Conservation (phyloP, 2,797 vertebrate species). For the Huso huso region DNA sequence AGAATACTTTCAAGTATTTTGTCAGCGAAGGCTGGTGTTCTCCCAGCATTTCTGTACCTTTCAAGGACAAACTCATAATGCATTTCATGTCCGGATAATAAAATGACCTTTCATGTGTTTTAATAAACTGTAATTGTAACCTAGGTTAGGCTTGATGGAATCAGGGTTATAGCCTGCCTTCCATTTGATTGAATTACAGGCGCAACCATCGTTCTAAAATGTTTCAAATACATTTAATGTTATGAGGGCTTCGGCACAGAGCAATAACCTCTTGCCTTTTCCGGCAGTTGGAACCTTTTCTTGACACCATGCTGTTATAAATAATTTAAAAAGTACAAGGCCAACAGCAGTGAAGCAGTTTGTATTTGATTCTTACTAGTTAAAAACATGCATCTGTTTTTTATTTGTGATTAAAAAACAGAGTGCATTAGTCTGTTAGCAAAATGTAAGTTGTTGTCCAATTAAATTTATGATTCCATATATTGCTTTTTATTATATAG, state of each 20-base stretch:
- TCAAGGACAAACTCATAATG: constrained; percentile 1
- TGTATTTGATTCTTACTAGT: background rate
- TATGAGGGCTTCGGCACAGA: background rate
- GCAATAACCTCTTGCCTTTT: constrained; percentile 3
- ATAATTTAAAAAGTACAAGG: background rate
- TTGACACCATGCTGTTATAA: background rate
- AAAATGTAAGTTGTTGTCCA: no score
- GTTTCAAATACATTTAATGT: constrained; percentile 1
- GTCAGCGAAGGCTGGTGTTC: background rate
- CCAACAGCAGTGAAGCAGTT: background rate
- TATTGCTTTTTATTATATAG: no score
- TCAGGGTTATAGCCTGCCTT: background rate
- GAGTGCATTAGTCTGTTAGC: no score
- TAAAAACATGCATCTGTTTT: no score
- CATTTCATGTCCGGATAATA: background rate
- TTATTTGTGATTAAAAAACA: no score
- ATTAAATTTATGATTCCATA: no score
- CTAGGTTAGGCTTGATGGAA: background rate
- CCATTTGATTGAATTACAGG: background rate
- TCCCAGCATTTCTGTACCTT: background rate
- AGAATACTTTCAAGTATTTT: background rate
- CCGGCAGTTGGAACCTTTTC: background rate
- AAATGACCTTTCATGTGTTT: constrained; percentile 3
- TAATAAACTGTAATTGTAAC: constrained; percentile 2
- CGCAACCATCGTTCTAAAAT: background rate